A percentile compares a stretch with the other conserved stretches of the same genome.
phyloP scores from a whole-genome alignment of 23 tunicate species.

The Ascidia mentula region DNA sequence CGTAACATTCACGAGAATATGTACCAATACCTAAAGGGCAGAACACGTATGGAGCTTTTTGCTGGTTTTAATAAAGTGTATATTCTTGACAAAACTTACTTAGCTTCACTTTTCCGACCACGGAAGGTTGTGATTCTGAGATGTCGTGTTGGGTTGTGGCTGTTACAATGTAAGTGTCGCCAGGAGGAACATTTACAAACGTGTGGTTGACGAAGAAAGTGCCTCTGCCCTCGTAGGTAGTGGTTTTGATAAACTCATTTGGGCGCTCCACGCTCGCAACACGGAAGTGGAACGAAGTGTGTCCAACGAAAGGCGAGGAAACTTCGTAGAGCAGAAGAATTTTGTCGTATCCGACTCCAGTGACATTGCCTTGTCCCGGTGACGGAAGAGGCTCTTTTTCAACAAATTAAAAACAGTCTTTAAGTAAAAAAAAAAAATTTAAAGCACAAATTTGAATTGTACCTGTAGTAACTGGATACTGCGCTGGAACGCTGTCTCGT shows the following conservation, averaged over 20 bases:
- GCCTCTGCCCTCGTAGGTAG: not conserved
- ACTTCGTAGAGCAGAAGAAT: not conserved
- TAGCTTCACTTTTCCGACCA: conserved; percentile 16
- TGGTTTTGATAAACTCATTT: not conserved
- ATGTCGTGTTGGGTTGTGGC: not conserved
- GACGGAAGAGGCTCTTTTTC: conserved; percentile 20
- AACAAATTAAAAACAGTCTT: not conserved
- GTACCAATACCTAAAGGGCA: too few species aligned
- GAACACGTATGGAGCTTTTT: too few species aligned
- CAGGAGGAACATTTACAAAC: conserved; percentile 21
- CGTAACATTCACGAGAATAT: too few species aligned
- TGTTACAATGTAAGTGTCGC: conserved; percentile 27
- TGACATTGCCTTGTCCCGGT: conserved; percentile 36
- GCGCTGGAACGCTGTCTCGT: conserved; percentile 26
- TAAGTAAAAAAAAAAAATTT: not conserved
- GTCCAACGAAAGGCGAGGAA: not conserved
- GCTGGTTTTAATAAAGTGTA: not conserved
- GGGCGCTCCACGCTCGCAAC: conserved; percentile 9
- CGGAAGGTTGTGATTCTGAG: not conserved
- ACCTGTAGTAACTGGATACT: conserved; percentile 23
- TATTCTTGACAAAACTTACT: not conserved
- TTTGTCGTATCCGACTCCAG: conserved; percentile 29
- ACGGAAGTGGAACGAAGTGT: not conserved
- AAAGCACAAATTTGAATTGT: not conserved
- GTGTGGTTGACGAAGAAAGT: conserved; percentile 17